A percentile compares a stretch with the other conserved stretches of the same genome.
Evolutionary conservation across 2,113 vertebrate genomes (phyloP).

Genomic region (Coregonus clupeaformis): DNA sequence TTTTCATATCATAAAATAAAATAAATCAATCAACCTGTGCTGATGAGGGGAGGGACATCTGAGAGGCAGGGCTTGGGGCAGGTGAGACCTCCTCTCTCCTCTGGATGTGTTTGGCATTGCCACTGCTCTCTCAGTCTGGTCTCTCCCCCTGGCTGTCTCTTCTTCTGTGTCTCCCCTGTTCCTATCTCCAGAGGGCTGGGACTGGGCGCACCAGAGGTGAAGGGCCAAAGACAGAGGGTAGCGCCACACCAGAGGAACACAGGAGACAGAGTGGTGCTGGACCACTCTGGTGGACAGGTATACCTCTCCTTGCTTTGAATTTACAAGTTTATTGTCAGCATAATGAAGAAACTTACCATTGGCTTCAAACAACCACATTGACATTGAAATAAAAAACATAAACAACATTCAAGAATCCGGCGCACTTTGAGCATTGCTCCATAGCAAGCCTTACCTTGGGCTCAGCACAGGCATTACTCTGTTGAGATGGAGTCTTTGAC

Average conservation of each 20-base stretch:
- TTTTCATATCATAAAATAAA: neutral
- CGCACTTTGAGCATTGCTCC: too few species aligned
- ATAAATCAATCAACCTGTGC: neutral
- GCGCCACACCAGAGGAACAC: slow-evolving; percentile 74
- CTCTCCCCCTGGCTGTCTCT: neutral
- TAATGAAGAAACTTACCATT: neutral
- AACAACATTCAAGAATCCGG: too few species aligned
- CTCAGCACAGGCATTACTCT: neutral
- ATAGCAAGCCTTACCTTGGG: slow-evolving; percentile 30
- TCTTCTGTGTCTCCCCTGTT: neutral
- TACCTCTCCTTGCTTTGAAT: slow-evolving; percentile 44
- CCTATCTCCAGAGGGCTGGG: neutral
- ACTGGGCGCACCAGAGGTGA: slow-evolving; percentile 32
- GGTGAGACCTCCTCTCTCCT: neutral
- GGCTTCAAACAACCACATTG: neutral
- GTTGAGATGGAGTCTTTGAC: slow-evolving; percentile 34
- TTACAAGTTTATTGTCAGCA: neutral
- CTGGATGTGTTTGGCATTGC: neutral
- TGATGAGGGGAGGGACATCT: neutral
- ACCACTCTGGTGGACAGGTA: slow-evolving; percentile 73
- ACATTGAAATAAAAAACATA: neutral
- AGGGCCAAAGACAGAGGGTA: slow-evolving; percentile 83
- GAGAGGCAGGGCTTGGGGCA: neutral
- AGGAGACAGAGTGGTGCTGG: slow-evolving; percentile 76
- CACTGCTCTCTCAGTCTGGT: too few species aligned